These are phyloP conservation scores for Cydia strobilella DNA, from an alignment of 1,140 invertebrate genomes.

Conservation along the genomic window DNA sequence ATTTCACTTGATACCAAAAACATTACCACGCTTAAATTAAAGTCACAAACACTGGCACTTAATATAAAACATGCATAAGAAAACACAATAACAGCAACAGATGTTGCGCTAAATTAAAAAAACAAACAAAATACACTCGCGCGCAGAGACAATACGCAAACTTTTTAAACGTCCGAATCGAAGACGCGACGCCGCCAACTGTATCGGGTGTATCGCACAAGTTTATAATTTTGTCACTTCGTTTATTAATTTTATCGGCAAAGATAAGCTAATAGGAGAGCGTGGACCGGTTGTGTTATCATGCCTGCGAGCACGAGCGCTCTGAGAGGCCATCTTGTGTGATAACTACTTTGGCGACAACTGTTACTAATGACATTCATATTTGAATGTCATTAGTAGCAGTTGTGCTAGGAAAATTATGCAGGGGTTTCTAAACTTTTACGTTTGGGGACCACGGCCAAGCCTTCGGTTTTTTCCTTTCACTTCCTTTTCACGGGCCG, in stretches of 20 bases:
- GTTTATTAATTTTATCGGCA: slow-evolving; percentile 25
- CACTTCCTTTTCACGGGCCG: too few species aligned
- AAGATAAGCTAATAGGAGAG: slow-evolving; percentile 1
- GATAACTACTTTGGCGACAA: background rate
- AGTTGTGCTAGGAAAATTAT: too few species aligned
- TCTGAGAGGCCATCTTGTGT: background rate
- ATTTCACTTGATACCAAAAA: slow-evolving; percentile 9
- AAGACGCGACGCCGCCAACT: background rate
- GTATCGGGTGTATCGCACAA: slow-evolving; percentile 16
- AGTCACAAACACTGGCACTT: slow-evolving; percentile 1
- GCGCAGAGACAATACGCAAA: background rate
- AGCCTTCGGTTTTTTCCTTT: too few species aligned
- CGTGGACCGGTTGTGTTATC: background rate
- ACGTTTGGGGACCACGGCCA: too few species aligned
- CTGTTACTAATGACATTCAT: background rate
- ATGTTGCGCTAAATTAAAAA: background rate
- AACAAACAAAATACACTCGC: slow-evolving; percentile 2
- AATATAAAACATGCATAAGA: background rate
- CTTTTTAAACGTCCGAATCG: background rate
- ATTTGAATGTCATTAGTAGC: too few species aligned
- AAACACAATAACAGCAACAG: background rate
- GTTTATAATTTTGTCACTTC: slow-evolving; percentile 27
- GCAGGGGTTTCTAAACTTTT: too few species aligned
- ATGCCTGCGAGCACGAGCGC: slow-evolving; percentile 8
- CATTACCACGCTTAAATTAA: slow-evolving; percentile 14